A percentile compares a stretch with the other conserved stretches of the same genome.
Evolutionary conservation across 2,797 vertebrate species (phyloP).

Genomic region (Sitta carolinensis): DNA sequence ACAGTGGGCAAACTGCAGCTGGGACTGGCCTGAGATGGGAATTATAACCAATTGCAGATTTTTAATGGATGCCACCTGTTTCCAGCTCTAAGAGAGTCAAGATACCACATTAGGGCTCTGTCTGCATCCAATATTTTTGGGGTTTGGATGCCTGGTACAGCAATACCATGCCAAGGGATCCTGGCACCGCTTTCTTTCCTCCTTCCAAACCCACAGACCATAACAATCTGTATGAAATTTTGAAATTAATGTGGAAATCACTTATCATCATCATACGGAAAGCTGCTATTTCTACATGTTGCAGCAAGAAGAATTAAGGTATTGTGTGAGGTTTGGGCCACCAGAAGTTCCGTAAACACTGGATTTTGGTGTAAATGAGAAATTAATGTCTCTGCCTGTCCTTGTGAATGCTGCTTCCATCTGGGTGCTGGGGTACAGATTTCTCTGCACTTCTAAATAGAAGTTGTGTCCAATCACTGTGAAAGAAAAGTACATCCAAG

Average conservation of each 20-base stretch:
- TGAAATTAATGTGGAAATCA: background rate
- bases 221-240: background rate
- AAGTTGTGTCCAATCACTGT: background rate
- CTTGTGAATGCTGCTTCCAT: background rate
- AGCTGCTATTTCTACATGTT: background rate
- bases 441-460: background rate
- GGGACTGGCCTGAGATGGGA: background rate
- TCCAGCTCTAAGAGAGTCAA: background rate
- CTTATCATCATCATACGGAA: background rate
- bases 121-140: background rate
- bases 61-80: conserved; percentile 2
- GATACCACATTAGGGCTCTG: accelerated
- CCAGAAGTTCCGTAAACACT: background rate
- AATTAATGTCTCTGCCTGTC: background rate
- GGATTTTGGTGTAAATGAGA: background rate
- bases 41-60: background rate
- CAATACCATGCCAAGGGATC: background rate
- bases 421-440: background rate
- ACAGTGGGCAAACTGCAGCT: background rate
- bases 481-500: background rate
- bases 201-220: background rate
- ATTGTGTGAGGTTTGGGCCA: background rate
- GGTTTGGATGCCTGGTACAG: background rate
- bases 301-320: background rate
- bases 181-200: background rate